These are phyloP conservation scores for Antheraea pernyi DNA, from an alignment of 1,140 invertebrate genomes.

Conservation along the genomic window DNA sequence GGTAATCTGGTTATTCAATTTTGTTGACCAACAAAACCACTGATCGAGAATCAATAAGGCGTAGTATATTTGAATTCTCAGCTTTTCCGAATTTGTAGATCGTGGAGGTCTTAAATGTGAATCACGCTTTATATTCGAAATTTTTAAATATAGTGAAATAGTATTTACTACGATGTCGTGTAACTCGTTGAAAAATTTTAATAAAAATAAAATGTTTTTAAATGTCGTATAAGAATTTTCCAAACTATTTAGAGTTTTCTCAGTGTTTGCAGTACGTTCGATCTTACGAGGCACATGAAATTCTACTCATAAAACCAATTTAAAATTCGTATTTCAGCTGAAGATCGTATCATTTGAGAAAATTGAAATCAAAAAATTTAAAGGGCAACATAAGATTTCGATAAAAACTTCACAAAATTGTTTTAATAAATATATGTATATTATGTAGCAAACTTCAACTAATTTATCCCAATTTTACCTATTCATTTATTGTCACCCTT, in stretches of 20 bases:
- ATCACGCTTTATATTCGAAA: too few species aligned
- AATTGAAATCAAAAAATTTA: background rate
- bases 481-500: background rate
- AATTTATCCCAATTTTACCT: background rate
- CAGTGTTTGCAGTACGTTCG: background rate
- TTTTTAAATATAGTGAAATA: background rate
- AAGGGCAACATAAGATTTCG: background rate
- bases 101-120: too few species aligned
- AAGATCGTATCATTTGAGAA: background rate
- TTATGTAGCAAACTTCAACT: too few species aligned
- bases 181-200: background rate
- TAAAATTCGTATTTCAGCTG: background rate
- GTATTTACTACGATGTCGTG: background rate
- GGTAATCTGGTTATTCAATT: conserved; percentile 2
- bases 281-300: background rate
- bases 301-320: background rate
- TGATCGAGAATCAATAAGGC: too few species aligned
- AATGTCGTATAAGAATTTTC: background rate
- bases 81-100: too few species aligned
- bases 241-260: background rate
- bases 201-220: background rate
- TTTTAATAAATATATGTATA: background rate
- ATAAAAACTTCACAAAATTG: background rate
- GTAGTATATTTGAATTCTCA: too few species aligned
- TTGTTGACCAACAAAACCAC: background rate